Percentiles rank a stretch among this genome's conserved stretches.
These are phyloP conservation scores for Sphaeridia pumilis DNA, from an alignment of 2,888 invertebrate species.

Conservation along the genomic window DNA sequence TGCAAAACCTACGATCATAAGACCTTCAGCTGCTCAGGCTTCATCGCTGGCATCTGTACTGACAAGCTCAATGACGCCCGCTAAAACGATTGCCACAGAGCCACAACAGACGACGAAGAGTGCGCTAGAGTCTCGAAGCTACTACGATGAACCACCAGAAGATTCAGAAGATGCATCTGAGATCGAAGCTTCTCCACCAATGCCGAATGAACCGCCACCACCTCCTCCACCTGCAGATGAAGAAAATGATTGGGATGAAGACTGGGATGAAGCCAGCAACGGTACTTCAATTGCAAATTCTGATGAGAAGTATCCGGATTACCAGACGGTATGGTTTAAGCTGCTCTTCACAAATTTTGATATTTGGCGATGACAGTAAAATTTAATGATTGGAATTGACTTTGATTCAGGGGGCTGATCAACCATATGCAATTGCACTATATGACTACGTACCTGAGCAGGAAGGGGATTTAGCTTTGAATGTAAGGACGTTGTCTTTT, in stretches of 20 bases:
- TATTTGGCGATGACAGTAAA: background rate
- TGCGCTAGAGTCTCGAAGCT: constrained; percentile 17
- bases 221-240: constrained; percentile 26
- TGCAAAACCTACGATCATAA: constrained; percentile 15
- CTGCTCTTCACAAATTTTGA: background rate
- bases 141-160: constrained; percentile 34
- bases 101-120: background rate
- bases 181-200: constrained; percentile 21
- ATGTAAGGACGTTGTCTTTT: background rate
- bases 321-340: background rate
- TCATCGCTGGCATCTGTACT: background rate
- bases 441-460: constrained; percentile 32
- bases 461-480: constrained; percentile 30
- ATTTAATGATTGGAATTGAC: background rate
- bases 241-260: background rate
- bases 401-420: constrained; percentile 6
- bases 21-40: background rate
- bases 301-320: background rate
- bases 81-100: background rate
- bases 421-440: constrained; percentile 32
- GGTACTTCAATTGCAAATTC: background rate
- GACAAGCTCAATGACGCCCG: constrained; percentile 6
- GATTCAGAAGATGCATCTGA: constrained; percentile 19
- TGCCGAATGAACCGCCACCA: constrained; percentile 34
- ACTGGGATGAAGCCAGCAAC: constrained; percentile 3